phyloP scores from a whole-genome alignment of 2,113 vertebrate species.

The Callospermophilus lateralis region DNA sequence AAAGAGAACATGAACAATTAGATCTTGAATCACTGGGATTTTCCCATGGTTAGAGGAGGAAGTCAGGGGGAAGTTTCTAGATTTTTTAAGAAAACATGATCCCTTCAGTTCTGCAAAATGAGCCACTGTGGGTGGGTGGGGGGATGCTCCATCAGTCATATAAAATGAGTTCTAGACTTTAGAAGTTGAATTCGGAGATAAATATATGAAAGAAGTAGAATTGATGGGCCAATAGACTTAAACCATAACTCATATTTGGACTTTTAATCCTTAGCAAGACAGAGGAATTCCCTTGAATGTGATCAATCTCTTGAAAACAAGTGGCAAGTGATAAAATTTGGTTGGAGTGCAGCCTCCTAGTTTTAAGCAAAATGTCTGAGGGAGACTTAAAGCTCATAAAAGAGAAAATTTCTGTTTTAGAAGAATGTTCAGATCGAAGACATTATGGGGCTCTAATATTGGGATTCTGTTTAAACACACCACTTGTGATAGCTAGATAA shows the following conservation, averaged over 20 bases:
- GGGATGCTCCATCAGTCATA: not conserved
- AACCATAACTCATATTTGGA: not conserved
- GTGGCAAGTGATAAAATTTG: not conserved
- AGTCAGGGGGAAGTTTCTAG: not conserved
- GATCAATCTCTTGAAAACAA: not conserved
- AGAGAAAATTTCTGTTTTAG: conserved; percentile 27
- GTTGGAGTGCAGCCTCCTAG: not conserved
- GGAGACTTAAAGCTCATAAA: not conserved
- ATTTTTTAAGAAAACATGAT: conserved; percentile 13
- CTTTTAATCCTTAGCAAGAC: not conserved
- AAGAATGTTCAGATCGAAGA: conserved; percentile 17
- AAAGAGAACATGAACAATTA: not conserved
- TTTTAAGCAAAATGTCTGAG: conserved; percentile 39
- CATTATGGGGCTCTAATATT: not conserved
- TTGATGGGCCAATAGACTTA: not conserved
- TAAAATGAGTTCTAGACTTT: not conserved
- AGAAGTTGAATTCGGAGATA: not conserved
- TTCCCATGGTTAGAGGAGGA: not conserved
- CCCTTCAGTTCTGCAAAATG: not conserved
- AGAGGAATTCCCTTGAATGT: not conserved
- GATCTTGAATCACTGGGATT: not conserved
- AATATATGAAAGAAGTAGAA: not conserved
- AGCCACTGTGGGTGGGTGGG: too few species aligned
- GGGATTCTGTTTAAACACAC: not conserved
- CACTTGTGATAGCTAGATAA: not conserved